These are phyloP conservation scores for Hymenopus coronatus DNA, from an alignment of 2,888 invertebrate genomes.

Conservation along the genomic window DNA sequence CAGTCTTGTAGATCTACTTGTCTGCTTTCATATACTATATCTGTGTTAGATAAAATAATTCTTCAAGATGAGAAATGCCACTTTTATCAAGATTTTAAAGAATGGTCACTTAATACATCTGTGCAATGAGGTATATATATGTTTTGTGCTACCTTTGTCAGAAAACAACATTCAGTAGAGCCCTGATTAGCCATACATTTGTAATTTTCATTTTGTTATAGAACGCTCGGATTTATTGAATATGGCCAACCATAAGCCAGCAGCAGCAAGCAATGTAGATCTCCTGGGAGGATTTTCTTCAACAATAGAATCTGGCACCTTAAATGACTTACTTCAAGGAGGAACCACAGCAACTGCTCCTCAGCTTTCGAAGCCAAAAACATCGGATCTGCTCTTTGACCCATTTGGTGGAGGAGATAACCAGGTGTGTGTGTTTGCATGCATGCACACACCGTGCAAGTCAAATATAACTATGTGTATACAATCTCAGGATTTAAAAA, in stretches of 20 bases:
- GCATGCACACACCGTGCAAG: no score
- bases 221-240: slow-evolving; percentile 42
- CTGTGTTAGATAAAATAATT: no score
- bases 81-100: no score
- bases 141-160: not conserved
- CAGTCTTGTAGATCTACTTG: no score
- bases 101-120: no score
- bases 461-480: no score
- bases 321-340: slow-evolving; percentile 5
- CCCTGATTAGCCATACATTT: not conserved
- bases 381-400: slow-evolving; percentile 35
- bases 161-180: not conserved
- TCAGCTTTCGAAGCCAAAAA: not conserved
- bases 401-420: slow-evolving; percentile 34
- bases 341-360: not conserved
- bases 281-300: slow-evolving; percentile 52
- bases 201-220: not conserved
- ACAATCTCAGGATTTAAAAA: no score
- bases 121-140: not conserved
- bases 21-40: no score
- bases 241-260: slow-evolving; percentile 37
- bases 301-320: not conserved
- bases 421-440: not conserved
- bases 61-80: no score
- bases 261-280: slow-evolving; percentile 55